Conservation (phyloP, 2,888 invertebrate genomes). For the Cheilosia impressa region DNA sequence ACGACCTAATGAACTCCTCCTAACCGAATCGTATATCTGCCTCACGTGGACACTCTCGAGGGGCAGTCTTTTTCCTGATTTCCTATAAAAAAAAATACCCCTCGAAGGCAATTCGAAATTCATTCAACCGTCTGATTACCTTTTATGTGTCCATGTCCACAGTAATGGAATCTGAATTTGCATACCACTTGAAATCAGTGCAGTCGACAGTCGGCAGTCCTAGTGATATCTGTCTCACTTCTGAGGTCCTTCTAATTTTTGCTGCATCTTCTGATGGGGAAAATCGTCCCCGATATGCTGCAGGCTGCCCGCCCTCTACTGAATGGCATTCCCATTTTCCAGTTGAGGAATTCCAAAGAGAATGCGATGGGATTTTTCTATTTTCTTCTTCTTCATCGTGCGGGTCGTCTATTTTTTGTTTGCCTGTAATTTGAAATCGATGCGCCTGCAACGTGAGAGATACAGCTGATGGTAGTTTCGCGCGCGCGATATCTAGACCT, state of each 20-base stretch:
- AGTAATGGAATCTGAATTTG: conserved; percentile 69
- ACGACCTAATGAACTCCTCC: conserved; percentile 18
- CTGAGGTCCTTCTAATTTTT: conserved; percentile 62
- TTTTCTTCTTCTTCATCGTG: conserved; percentile 22
- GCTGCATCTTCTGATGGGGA: conserved; percentile 49
- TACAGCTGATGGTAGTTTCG: conserved; percentile 24
- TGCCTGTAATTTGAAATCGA: conserved; percentile 52
- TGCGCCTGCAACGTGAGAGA: conserved; percentile 39
- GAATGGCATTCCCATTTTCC: conserved; percentile 72
- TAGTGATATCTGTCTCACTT: conserved; percentile 50
- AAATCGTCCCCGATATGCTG: not conserved
- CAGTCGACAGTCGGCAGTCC: conserved; percentile 1
- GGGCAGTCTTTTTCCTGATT: not conserved
- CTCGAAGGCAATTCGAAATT: conserved; percentile 43
- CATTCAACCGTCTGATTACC: conserved; percentile 65
- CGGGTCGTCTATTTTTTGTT: conserved; percentile 21
- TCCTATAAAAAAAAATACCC: not conserved
- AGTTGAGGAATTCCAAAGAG: conserved; percentile 65
- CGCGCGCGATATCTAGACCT: conserved; percentile 15
- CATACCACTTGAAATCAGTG: conserved; percentile 67
- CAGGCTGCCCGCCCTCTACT: conserved; percentile 20
- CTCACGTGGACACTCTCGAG: not conserved
- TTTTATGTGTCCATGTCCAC: conserved; percentile 66
- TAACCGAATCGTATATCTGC: not conserved
- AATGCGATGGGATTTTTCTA: conserved; percentile 14